Percentiles rank a stretch among this genome's conserved stretches.
Conservation (phyloP, 2,888 invertebrate species). For the Lasioglossum vierecki region DNA sequence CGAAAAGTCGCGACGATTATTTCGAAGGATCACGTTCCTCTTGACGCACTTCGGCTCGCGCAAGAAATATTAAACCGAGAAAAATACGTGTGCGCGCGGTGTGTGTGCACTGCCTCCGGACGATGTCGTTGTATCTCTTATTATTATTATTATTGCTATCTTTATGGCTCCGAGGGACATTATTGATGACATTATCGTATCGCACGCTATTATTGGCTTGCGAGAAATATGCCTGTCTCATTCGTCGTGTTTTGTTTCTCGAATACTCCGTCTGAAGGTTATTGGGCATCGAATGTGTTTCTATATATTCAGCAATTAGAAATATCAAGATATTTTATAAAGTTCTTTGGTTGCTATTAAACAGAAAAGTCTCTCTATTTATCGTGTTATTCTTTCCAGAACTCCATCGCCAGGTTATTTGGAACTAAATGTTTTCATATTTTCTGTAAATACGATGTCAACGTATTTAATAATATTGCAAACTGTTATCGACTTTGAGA, state of each 20-base stretch:
- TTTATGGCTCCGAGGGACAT: not conserved
- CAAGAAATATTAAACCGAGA: slow-evolving; percentile 37
- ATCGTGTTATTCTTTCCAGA: not conserved
- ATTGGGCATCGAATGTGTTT: not conserved
- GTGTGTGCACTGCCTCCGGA: not conserved
- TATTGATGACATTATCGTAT: not conserved
- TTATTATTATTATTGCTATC: not conserved
- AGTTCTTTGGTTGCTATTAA: not conserved
- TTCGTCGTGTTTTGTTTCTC: not conserved
- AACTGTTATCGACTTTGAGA: not conserved
- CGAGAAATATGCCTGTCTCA: not conserved
- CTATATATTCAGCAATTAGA: not conserved
- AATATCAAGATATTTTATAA: not conserved
- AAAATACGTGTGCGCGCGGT: not conserved
- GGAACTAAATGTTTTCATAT: not conserved
- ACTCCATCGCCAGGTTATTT: not conserved
- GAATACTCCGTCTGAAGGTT: not conserved
- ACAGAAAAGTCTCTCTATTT: not conserved
- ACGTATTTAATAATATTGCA: not conserved
- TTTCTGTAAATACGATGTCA: not conserved
- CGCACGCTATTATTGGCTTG: not conserved
- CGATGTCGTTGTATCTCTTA: not conserved
- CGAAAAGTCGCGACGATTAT: slow-evolving; percentile 33
- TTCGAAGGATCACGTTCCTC: slow-evolving; percentile 45
- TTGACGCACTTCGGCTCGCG: slow-evolving; percentile 41